A percentile compares a stretch with the other conserved stretches of the same genome.
These are phyloP conservation scores for Elmis aenea DNA, from an alignment of 2,888 invertebrate species.

Conservation along the genomic window DNA sequence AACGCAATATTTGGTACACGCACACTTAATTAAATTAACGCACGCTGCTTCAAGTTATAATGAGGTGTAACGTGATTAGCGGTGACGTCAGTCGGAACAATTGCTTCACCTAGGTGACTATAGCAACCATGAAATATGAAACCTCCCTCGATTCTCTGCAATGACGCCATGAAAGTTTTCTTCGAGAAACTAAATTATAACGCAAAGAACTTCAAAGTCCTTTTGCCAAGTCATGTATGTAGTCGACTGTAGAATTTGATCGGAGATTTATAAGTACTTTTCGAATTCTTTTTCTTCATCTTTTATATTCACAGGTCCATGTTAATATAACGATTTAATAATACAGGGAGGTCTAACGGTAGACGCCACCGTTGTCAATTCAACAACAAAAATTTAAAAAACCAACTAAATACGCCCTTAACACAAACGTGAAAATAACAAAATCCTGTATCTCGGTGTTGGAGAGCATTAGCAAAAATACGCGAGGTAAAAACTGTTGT, in stretches of 20 bases:
- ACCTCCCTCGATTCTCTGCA: slow-evolving; percentile 24
- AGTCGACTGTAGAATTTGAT: slow-evolving; percentile 27
- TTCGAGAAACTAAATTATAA: slow-evolving; percentile 41
- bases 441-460: no score
- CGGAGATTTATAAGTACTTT: slow-evolving; percentile 21
- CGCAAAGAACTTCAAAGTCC: slow-evolving; percentile 41
- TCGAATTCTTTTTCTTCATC: no score
- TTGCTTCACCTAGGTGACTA: slow-evolving; percentile 48
- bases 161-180: slow-evolving; percentile 32
- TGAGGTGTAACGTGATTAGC: slow-evolving; percentile 54
- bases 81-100: slow-evolving; percentile 51
- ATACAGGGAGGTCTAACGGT: no score
- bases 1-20: no score
- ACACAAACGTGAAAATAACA: no score
- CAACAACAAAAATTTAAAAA: no score
- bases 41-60: slow-evolving; percentile 41
- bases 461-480: no score
- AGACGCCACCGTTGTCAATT: no score
- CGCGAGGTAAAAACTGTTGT: no score
- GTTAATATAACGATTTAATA: no score
- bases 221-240: slow-evolving; percentile 28
- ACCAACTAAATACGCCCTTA: no score
- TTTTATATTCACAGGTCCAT: no score
- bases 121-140: slow-evolving; percentile 31
- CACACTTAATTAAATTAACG: slow-evolving; percentile 38